A percentile compares a stretch with the other conserved stretches of the same genome.
Conservation (phyloP, 2,113 vertebrate species). For the Cheirogaleus medius region DNA sequence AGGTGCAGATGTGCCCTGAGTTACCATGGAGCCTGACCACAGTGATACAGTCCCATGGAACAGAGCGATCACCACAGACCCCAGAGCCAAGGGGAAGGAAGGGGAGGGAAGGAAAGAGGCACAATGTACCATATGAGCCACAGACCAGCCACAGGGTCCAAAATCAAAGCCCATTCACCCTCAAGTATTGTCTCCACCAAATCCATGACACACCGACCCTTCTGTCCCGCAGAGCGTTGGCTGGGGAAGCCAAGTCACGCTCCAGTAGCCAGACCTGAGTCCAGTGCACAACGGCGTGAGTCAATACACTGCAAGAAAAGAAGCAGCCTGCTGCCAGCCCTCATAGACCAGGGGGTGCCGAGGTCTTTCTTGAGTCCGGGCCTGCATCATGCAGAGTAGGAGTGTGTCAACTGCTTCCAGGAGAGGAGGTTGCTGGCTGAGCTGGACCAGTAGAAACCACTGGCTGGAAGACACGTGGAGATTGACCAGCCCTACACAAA, state of each 20-base stretch:
- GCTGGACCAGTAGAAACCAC: not conserved
- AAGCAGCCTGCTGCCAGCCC: not conserved
- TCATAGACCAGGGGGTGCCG: not conserved
- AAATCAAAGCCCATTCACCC: not conserved
- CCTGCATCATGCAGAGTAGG: not conserved
- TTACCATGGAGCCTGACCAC: not conserved
- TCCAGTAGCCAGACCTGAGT: not conserved
- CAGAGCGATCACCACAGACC: not conserved
- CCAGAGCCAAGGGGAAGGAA: not conserved
- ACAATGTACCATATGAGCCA: not conserved
- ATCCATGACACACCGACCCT: not conserved
- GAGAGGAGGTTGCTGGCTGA: not conserved
- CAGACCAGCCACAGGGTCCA: not conserved
- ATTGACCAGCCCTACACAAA: not conserved
- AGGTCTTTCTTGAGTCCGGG: not conserved
- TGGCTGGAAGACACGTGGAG: not conserved
- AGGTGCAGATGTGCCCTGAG: not conserved
- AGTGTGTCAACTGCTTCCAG: not conserved
- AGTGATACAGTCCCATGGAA: accelerated
- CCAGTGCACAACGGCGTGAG: not conserved
- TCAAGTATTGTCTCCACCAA: not conserved
- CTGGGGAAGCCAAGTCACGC: not conserved
- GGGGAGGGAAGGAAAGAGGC: not conserved
- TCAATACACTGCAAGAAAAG: no score
- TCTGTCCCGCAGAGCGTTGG: not conserved